Base-by-base conservation (phyloP, 2,797 vertebrate species). In the Phataginus tetradactyla region DNA sequence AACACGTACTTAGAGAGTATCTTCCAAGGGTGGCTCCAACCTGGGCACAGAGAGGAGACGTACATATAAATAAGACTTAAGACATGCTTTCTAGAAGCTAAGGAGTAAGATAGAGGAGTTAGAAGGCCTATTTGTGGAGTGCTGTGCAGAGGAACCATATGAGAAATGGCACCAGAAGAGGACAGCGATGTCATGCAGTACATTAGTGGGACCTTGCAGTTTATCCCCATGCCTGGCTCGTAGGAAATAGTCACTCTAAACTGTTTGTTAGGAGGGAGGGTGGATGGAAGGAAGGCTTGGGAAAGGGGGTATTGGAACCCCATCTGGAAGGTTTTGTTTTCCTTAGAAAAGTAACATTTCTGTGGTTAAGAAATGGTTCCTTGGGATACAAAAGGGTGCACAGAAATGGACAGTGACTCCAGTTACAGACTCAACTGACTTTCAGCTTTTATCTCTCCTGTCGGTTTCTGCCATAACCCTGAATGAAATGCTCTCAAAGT, bases 251-350 rank as follows among this genome's bases (percentile, higher is more conserved):
- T 59, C 57, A 32, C 39, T 29, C 21, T 34, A 51, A 42, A 42
- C 25, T 57, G 55, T 57, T 92, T 55, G 51, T 49, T 29, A 18
- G 59, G 39, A 25, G 34, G 21, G 29, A 27, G 13, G 45, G 8
- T 55, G 71, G 34, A 11, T 4, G 25, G 49, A 69, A 79, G 20
- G 11, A 3, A 29, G 42, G 25, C 13, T 34, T 53, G 49, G 53
- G 68, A 61, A 81, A 53, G 42, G 4, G 4, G 3, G 10, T 17
- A 34, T 68, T 69, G 84, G 53, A 71, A 68, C 12, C 9, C 37
- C 32, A 79, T 29, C 1, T 12, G 45, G 71, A 80, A 49, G 53
- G 39, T 39, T 91, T 95, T 89, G 39, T 83, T 55, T 68, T 74
- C 34, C 15, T 81, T 68, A 17, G 32, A 27, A 72, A 79, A 53